Base-by-base conservation (phyloP, 2,797 vertebrate genomes). In the Zenarchopterus dispar region DNA sequence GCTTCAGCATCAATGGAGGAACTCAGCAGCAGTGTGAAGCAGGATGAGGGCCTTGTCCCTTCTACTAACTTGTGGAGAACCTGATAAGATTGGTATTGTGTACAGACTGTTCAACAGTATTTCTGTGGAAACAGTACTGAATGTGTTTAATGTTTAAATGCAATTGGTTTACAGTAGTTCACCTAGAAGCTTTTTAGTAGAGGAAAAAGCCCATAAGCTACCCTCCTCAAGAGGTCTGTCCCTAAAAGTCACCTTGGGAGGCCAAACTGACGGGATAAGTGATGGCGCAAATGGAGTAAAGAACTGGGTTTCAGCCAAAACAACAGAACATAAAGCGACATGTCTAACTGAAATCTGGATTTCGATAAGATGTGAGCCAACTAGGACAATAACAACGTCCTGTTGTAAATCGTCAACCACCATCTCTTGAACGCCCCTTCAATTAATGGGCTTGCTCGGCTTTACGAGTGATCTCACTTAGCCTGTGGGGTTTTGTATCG, bases 231-330 rank as follows among this genome's bases (percentile, higher is more conserved):
- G 80, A 84, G 82, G 69, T 84, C 67, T 80, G 67, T 78, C 84
- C 62, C 79, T 84, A 87, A 88, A 92, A 93, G 92, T 93, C 92
- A 93, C 90, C 90, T 93, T 92, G 90, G 89, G 90, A 89, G 85
- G 85, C 87, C 81, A 84, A 86, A 88, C 74, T 87, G 81, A 88
- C 57, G 62, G 75, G 73, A 81, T 81, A 89, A 88, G 76, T 87
- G 84, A 89, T 91, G 85, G 86, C 84, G 88, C 87, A 89, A 91
- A 87, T 39, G 36, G 52, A 64, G 59, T 11, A 45, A 68, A 69
- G 62, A 76, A 85, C 66, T 80, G 74, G 48, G 73, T 58, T 57
- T 73, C 68, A 8, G 77, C 77, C 67, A 80, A 46, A 50, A 65
- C 63, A 61, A 23, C 64, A 60, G 72, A 63, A 71, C 67, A 39